Conservation (phyloP, 37 sponge, comb jelly and placozoan genomes). For the Agelas oroides region DNA sequence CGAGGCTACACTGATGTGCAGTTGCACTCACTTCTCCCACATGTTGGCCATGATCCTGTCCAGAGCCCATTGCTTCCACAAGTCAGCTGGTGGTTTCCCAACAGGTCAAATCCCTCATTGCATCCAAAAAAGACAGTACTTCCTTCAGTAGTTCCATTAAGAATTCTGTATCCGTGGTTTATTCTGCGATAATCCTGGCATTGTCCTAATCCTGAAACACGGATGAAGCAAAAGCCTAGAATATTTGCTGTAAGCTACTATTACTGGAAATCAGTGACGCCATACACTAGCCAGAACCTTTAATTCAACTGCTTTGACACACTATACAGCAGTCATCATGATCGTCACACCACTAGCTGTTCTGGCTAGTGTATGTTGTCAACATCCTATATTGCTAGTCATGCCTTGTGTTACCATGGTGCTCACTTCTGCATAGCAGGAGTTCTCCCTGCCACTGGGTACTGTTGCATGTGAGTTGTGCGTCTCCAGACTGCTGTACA, state of each 20-base stretch:
- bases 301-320: too few species aligned
- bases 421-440: conserved; percentile 40
- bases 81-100: conserved; percentile 35
- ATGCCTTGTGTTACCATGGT: too few species aligned
- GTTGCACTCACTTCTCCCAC: conserved; percentile 15
- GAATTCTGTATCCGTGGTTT: conserved; percentile 9
- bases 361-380: too few species aligned
- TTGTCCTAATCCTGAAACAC: background rate
- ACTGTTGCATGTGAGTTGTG: background rate
- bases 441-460: conserved; percentile 20
- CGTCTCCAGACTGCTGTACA: background rate
- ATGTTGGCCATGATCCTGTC: conserved; percentile 22
- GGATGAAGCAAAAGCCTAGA: background rate
- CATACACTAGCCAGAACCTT: too few species aligned
- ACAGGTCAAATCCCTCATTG: conserved; percentile 32
- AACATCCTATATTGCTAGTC: too few species aligned
- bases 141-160: conserved; percentile 22
- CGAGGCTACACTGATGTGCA: too few species aligned
- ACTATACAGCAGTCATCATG: too few species aligned
- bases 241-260: background rate
- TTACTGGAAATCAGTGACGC: too few species aligned
- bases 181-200: conserved; percentile 16
- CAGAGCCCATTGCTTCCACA: conserved; percentile 43
- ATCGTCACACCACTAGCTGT: too few species aligned
- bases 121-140: conserved; percentile 38